Percentiles rank a stretch among this genome's conserved stretches.
phyloP scores from a whole-genome alignment of 2,888 invertebrate genomes.

The Diachrysia chrysitis region DNA sequence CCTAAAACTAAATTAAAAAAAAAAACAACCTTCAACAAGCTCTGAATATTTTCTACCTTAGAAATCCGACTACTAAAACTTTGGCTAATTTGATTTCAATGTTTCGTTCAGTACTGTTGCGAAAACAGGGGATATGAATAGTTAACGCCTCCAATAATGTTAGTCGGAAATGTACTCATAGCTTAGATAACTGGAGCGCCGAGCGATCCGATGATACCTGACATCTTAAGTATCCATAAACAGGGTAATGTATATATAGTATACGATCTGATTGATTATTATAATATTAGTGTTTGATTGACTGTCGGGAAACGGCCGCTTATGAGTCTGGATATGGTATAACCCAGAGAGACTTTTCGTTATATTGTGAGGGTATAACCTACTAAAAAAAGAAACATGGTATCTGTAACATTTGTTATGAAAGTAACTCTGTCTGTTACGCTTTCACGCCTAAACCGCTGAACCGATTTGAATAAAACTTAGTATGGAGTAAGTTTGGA shows the following conservation, averaged over 20 bases:
- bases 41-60: background rate
- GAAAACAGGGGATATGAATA: conserved; percentile 29
- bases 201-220: conserved; percentile 23
- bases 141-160: conserved; percentile 22
- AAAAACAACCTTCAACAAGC: no score
- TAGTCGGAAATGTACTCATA: conserved; percentile 18
- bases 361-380: no score
- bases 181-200: conserved; percentile 24
- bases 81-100: background rate
- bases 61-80: background rate
- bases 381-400: no score
- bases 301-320: background rate
- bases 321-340: background rate
- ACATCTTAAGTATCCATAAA: conserved; percentile 14
- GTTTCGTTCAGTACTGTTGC: conserved; percentile 7
- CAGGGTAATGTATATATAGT: background rate
- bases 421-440: no score
- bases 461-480: no score
- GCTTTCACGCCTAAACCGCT: no score
- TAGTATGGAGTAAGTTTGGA: no score
- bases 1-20: no score
- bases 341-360: no score
- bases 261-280: background rate
- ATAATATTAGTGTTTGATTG: background rate
- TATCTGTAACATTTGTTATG: no score